phyloP scores from a whole-genome alignment of 2,113 vertebrate genomes.

The Phrynosoma blainvillii region DNA sequence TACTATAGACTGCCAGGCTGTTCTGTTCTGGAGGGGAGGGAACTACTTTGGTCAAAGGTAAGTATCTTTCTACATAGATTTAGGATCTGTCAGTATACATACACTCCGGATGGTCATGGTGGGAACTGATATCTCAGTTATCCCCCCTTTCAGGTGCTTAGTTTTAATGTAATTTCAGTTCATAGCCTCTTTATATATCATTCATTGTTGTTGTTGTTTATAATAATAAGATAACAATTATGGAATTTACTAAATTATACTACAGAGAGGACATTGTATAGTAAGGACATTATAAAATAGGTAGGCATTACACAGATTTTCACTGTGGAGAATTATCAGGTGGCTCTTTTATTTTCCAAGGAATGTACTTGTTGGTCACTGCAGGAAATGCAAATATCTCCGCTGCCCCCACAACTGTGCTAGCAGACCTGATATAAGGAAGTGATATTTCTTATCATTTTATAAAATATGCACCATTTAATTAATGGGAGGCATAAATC shows the following conservation, averaged over 20 bases:
- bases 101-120: too few relatives aligned
- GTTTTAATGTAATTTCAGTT: background rate
- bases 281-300: too few relatives aligned
- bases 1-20: too few relatives aligned
- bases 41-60: too few relatives aligned
- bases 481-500: background rate
- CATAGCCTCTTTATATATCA: background rate
- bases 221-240: background rate
- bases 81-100: too few relatives aligned
- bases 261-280: background rate
- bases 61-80: too few relatives aligned
- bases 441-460: background rate
- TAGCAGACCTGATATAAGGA: background rate
- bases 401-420: too few relatives aligned
- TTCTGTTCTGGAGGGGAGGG: too few relatives aligned
- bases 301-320: background rate
- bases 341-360: background rate
- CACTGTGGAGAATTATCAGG: background rate
- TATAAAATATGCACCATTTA: background rate
- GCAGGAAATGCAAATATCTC: background rate
- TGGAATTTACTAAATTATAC: background rate
- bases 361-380: background rate
- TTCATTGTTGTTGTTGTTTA: background rate
- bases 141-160: background rate
- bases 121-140: too few relatives aligned